Evolutionary conservation across 2,113 vertebrate genomes (phyloP).

Genomic region (Acanthochromis polyacanthus): DNA sequence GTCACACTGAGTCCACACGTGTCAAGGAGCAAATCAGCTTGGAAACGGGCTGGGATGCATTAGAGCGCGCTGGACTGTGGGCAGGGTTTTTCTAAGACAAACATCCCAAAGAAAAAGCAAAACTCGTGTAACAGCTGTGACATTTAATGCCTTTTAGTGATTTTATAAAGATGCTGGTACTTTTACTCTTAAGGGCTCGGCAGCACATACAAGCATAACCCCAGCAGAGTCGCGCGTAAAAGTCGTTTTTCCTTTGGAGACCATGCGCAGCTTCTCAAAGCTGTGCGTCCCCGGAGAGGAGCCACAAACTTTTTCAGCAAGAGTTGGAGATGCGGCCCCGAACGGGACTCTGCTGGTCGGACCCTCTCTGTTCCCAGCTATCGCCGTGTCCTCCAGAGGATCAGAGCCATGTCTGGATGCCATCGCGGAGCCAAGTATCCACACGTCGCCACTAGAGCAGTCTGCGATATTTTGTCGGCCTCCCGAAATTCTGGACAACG

Average conservation of each 20-base stretch:
- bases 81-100: neutral
- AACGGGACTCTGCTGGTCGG: constrained; percentile 80
- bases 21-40: constrained; percentile 91
- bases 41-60: constrained; percentile 26
- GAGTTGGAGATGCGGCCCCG: constrained; percentile 88
- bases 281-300: constrained; percentile 84
- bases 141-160: neutral
- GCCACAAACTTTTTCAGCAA: constrained; percentile 69
- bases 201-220: neutral
- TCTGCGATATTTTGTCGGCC: constrained; percentile 83
- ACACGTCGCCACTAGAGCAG: constrained; percentile 76
- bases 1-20: constrained; percentile 90
- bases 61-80: neutral
- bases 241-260: constrained; percentile 59
- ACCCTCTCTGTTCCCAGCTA: constrained; percentile 86
- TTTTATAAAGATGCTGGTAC: neutral
- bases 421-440: constrained; percentile 82
- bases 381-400: constrained; percentile 86
- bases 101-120: neutral
- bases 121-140: no score
- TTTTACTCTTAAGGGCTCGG: neutral
- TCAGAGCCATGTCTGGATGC: constrained; percentile 85
- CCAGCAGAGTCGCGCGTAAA: constrained; percentile 35
- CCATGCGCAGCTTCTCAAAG: constrained; percentile 90
- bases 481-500: constrained; percentile 86